Percentiles rank a stretch among this genome's conserved stretches.
Conservation (phyloP, 2,113 vertebrate genomes). For the Hirundichthys speculiger region DNA sequence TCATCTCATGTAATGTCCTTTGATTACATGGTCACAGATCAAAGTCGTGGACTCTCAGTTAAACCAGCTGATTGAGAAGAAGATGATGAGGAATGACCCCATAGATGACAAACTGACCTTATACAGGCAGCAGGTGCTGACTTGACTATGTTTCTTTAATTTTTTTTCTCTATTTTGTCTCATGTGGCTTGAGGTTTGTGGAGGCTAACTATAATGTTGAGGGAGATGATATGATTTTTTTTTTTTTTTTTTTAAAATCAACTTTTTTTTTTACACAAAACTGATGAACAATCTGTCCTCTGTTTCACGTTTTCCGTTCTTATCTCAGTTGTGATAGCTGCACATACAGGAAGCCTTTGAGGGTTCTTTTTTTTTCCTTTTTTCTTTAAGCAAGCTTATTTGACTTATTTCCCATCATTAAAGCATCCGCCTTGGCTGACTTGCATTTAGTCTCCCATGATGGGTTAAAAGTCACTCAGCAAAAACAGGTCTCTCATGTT, state of each 20-base stretch:
- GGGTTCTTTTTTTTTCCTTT: neutral
- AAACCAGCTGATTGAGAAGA: conserved; percentile 93
- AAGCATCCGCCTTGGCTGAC: neutral
- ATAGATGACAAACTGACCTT: conserved; percentile 92
- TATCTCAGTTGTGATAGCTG: too few species aligned
- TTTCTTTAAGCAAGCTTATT: neutral
- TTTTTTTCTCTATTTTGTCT: neutral
- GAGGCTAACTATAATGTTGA: conserved; percentile 13
- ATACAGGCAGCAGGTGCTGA: conserved; percentile 91
- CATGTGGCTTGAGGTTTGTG: neutral
- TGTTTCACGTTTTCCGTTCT: too few species aligned
- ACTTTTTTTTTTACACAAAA: neutral
- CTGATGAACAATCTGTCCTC: neutral
- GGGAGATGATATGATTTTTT: neutral
- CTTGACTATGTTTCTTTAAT: neutral
- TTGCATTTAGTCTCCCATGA: neutral
- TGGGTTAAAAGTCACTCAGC: neutral
- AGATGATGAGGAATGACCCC: conserved; percentile 92
- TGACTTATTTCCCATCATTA: neutral
- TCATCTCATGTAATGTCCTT: neutral
- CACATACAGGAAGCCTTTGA: too few species aligned
- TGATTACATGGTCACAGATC: conserved; percentile 76
- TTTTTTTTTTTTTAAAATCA: conserved; percentile 1
- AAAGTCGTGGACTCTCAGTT: conserved; percentile 86
- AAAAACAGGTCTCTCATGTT: conserved; percentile 7